Base-by-base conservation (phyloP, 2,888 invertebrate species). In the Mythimna impura region DNA sequence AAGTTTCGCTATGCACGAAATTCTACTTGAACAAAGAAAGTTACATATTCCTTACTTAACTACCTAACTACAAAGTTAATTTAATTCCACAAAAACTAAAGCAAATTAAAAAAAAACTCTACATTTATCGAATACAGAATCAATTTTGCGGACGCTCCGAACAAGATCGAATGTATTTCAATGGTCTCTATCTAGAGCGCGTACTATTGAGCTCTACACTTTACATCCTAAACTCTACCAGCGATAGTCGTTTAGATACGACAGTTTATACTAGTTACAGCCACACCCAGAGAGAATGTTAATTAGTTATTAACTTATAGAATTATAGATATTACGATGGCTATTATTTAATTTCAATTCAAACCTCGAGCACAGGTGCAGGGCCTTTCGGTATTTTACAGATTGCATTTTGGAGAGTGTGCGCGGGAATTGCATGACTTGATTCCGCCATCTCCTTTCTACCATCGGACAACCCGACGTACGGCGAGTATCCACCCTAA, bases 111-210 rank as follows among this genome's bases (percentile, higher is more conserved):
- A 72, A 64, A 17, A 60, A 73, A 34, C 69, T 60, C 34, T 22
- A 55, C n/a, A 47, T 63, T 66, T 54, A 63, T 69, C 57, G 65
- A 58, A 61, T 52, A 62, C n/a, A 6, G 20, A 36, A 58, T 64
- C 67, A 60, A 58, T 60, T 73, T 69, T 72, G 82, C 78, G 65
- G 65, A 67, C 82, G 47, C 66, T 81, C 25, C n/a, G 36, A 54
- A 64, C 65, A 66, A 82, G 77, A 78, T 78, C 78, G 78, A 67
- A 70, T 61, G 68, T 76, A 73, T 78, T 77, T 78, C 80, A 76
- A 82, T 77, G 70, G 73, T 71, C 65, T 73, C 55, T 82, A 84
- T 80, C 71, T 76, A 70, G 71, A 82, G 71, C 73, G 66, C 54
- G 60, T 76, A 80, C 76, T 66, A 77, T 72, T 69, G 72, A 74